Conservation (phyloP, 2,113 vertebrate genomes). For the Pedetes capensis region DNA sequence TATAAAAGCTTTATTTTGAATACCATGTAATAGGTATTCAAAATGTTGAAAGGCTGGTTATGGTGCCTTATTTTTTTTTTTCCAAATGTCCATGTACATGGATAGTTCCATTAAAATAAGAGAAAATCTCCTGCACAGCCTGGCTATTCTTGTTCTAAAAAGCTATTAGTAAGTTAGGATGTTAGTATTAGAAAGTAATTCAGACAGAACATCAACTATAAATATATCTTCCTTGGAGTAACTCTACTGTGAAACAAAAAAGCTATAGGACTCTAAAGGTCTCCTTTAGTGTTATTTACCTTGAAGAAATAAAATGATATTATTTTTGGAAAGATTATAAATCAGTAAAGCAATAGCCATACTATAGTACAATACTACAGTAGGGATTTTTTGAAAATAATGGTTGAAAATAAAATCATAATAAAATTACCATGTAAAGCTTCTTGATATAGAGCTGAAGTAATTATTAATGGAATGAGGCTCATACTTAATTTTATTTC, state of each 20-base stretch:
- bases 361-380: background rate
- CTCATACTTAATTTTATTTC: background rate
- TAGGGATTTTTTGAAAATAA: background rate
- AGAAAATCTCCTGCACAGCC: background rate
- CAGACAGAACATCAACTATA: background rate
- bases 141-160: background rate
- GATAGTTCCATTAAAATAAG: background rate
- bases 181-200: background rate
- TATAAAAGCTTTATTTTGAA: constrained; percentile 31
- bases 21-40: background rate
- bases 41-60: background rate
- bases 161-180: background rate
- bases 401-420: background rate
- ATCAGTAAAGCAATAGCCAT: background rate
- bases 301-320: constrained; percentile 28
- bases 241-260: background rate
- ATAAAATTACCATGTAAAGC: background rate
- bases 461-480: background rate
- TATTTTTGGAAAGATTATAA: background rate
- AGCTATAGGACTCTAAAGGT: background rate
- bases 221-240: constrained; percentile 29
- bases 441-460: background rate
- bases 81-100: background rate
- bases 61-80: background rate
- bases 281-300: background rate